Evolutionary conservation across 2,888 invertebrate species (phyloP), one percentile per base, ranked within the genome.

Genomic region (Dynastes maya): DNA sequence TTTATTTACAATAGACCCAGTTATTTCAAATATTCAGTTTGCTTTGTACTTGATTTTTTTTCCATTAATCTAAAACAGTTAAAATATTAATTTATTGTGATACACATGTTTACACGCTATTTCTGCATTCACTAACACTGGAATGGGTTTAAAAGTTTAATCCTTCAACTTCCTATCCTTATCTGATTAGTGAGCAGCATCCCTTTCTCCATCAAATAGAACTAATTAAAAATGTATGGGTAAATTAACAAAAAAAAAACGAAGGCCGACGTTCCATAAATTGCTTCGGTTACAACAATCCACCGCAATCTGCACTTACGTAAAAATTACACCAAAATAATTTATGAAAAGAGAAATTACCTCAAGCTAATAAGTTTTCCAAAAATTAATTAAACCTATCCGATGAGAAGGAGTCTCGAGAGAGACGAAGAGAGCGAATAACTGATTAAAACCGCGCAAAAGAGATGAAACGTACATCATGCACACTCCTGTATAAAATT

Each of bases 361-460:
- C 72, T 74, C 61, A 45, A 74, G 72, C 61, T 74, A 74, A 74
- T 74, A 74, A 74, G 61, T 74, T 74, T 74, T 61, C 72, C 72
- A 74, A 74, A 74, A 74, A 74, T 74, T 74, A 74, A 74, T 74
- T 74, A 74, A 74, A 74, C 61, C 72, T 74, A 74, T 74, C 72
- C 49, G 61, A 51, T 27, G 51, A 49, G 68, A 68, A 58, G 55
- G 22, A 58, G n/a, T 22, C 55, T 5, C 9, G 71, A 71, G 53
- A 11, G 37, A 2, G 55, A 70, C 37, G 22, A 58, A 32, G 16
- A 53, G 55, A 51, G 27, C 29, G 37, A 40, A 74, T n/a, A 45
- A 74, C 61, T 27, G 61, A 74, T 68, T 68, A 68, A 74, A 55
- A 61, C 22, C 13, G 11, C 40, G 72, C 49, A 74, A 74, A 63